These are phyloP conservation scores for Heliangelus exortis DNA, from an alignment of 2,797 vertebrate species.

Conservation along the genomic window DNA sequence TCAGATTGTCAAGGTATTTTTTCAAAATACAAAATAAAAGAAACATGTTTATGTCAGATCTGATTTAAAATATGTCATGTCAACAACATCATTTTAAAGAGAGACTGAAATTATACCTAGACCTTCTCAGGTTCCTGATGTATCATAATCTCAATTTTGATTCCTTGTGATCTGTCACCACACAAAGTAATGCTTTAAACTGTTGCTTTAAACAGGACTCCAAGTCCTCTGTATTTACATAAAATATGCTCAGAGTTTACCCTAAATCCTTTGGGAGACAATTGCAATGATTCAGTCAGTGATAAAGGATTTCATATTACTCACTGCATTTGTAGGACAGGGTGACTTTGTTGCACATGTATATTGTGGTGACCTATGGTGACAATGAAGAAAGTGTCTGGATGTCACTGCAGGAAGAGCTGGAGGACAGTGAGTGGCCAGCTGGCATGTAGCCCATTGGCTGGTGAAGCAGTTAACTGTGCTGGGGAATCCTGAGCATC, in stretches of 20 bases:
- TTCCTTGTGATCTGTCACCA: background rate
- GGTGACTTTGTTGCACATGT: background rate
- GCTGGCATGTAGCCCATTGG: accelerated
- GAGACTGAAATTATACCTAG: background rate
- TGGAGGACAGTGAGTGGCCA: background rate
- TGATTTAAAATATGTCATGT: background rate
- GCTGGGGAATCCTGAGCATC: background rate
- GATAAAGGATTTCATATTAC: accelerated
- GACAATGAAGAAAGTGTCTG: background rate
- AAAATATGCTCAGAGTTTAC: background rate
- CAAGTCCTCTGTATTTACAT: background rate
- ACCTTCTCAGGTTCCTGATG: background rate
- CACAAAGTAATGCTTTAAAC: background rate
- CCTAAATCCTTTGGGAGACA: background rate
- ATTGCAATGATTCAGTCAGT: background rate
- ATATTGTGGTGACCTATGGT: background rate
- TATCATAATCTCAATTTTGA: background rate
- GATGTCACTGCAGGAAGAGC: background rate
- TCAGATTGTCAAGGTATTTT: background rate
- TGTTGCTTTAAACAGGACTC: background rate
- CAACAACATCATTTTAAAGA: background rate
- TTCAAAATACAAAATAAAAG: background rate
- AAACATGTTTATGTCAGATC: background rate
- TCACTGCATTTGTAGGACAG: background rate
- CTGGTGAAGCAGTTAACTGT: background rate